phyloP scores from a whole-genome alignment of 2,888 invertebrate genomes.

The Acanthoscelides obtectus region DNA sequence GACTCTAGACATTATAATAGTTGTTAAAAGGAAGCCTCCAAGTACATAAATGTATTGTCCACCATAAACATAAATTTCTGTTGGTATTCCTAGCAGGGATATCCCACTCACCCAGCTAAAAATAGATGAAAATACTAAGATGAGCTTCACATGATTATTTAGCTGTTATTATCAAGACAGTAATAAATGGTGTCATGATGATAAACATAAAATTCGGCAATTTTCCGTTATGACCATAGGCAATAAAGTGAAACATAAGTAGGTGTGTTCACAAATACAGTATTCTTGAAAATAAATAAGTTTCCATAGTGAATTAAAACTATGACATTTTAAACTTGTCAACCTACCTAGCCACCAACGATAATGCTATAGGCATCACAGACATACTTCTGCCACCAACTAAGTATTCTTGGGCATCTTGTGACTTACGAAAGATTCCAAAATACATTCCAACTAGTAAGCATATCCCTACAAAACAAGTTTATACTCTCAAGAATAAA shows the following conservation, averaged over 20 bases:
- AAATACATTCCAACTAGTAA: slow-evolving; percentile 78
- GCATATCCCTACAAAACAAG: slow-evolving; percentile 55
- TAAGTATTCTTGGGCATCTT: slow-evolving; percentile 65
- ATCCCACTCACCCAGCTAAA: slow-evolving; percentile 46
- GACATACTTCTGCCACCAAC: slow-evolving; percentile 80
- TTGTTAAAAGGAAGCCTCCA: slow-evolving; percentile 50
- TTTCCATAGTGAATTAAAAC: too few relatives aligned
- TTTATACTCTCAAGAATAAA: too few relatives aligned
- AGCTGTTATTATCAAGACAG: too few relatives aligned
- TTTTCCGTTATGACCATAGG: too few relatives aligned
- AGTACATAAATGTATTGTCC: slow-evolving; percentile 39
- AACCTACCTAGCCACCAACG: slow-evolving; percentile 73
- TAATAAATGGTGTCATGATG: too few relatives aligned
- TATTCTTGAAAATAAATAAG: too few relatives aligned
- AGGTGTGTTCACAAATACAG: too few relatives aligned
- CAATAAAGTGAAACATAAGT: too few relatives aligned
- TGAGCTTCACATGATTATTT: too few relatives aligned
- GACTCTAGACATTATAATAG: slow-evolving; percentile 23
- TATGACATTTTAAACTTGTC: too few relatives aligned
- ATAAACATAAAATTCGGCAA: too few relatives aligned
- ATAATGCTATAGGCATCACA: slow-evolving; percentile 77
- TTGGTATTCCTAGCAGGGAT: slow-evolving; percentile 72
- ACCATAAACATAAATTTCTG: slow-evolving; percentile 70
- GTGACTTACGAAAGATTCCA: slow-evolving; percentile 60
- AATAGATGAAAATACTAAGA: neutral